Base-by-base conservation (phyloP, 2,113 vertebrate genomes). In the Sterrhoptilus dennistouni region DNA sequence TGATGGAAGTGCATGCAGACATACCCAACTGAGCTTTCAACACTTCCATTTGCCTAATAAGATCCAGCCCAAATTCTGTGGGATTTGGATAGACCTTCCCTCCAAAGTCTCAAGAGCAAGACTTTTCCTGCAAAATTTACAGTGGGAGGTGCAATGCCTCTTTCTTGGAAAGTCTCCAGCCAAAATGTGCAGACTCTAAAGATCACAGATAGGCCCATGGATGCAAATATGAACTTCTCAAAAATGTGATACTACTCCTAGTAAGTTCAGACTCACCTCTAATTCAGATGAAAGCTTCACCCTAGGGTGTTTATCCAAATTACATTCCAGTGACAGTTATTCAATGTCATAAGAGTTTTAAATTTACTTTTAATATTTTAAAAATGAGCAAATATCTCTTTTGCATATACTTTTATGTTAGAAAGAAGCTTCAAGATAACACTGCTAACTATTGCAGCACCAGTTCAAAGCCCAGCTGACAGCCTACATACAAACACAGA, bases 291-390 rank as follows among this genome's bases (percentile, higher is more conserved):
- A 96, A 90, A 94, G 65, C n/a, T 81, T 93, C 79, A 86, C 92
- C 69, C 65, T 68, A 84, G 88, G 76, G 36, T 87, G 23, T 81
- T 90, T 90, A 92, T 53, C 38, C 79, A 96, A 96, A 92, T 83
- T 66, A 77, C 66, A 36, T 74, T 96, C 56, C 83, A 89, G 53
- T 61, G 86, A 95, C 95, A 96, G 94, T 95, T 97, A 96, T 88
- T 87, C 93, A 81, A 17, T 60, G 42, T 70, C 77, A 22, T 83
- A 83, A 72, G 68, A 50, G 42, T 63, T 93, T 92, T 84, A 31
- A 72, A 68, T 92, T 83, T 71, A 63, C 47, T 61, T 95, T 96
- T 95, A 93, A 59, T 87, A 87, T 93, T 86, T 87, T 14, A 94
- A 93, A 96, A 60, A 72, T 19, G 38, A 90, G 31, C 52, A 81